Percentiles rank a stretch among this genome's conserved stretches.
Evolutionary conservation across 2,797 vertebrate species (phyloP).

Genomic region (Diglossa cyanea): DNA sequence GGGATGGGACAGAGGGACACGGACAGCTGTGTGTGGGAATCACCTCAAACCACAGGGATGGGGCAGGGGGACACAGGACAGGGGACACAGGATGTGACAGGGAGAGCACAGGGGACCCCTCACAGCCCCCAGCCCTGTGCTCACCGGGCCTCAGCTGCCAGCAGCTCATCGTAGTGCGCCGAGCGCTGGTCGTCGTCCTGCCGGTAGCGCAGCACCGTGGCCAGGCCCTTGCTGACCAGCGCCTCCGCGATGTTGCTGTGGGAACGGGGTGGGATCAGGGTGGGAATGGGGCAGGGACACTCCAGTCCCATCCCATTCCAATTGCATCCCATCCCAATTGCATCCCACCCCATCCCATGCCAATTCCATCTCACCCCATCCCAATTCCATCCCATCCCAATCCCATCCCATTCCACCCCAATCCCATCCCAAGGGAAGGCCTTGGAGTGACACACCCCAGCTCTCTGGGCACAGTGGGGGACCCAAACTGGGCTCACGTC

Average conservation of each 20-base stretch:
- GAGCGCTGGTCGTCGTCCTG: constrained; percentile 96
- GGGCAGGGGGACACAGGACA: too few relatives aligned
- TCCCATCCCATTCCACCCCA: too few relatives aligned
- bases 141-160: constrained; percentile 93
- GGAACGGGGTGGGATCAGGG: accelerated
- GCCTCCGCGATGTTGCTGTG: constrained; percentile 94
- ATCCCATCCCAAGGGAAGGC: neutral
- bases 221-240: constrained; percentile 94
- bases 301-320: neutral
- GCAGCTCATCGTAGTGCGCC: constrained; percentile 94
- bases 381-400: neutral
- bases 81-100: neutral
- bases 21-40: neutral
- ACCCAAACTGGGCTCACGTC: neutral
- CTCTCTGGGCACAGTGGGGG: neutral
- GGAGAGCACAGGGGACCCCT: neutral
- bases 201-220: constrained; percentile 92
- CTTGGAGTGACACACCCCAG: neutral
- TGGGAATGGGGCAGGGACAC: neutral
- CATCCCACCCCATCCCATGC: neutral
- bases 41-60: neutral
- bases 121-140: neutral
- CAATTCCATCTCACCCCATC: neutral
- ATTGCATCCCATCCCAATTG: neutral
- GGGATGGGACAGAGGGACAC: neutral